Evolutionary conservation across 1,140 invertebrate genomes (phyloP).

Genomic region (Drosophila kikkawai): DNA sequence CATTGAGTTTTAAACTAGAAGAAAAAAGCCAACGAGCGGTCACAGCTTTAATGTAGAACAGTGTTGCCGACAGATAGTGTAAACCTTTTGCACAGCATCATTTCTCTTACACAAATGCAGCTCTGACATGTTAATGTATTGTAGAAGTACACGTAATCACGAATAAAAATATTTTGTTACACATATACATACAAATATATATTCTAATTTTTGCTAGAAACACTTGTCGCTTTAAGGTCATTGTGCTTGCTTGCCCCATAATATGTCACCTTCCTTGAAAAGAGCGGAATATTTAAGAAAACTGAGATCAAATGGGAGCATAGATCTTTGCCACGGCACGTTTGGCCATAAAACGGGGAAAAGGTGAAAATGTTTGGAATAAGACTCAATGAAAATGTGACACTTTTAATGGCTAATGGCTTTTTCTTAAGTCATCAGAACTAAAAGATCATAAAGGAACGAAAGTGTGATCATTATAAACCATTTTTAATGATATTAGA

Average conservation of each 20-base stretch:
- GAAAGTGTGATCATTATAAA: slow-evolving; percentile 1
- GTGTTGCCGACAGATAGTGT: no score
- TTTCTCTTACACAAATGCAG: not conserved
- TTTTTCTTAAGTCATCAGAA: not conserved
- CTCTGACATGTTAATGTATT: not conserved
- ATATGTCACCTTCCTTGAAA: slow-evolving; percentile 1
- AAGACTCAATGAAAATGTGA: slow-evolving; percentile 1
- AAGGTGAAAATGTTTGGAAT: slow-evolving; percentile 30
- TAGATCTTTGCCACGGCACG: slow-evolving; percentile 25
- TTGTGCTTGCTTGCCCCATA: slow-evolving; percentile 10
- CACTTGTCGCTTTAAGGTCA: slow-evolving; percentile 10
- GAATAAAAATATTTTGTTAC: slow-evolving; percentile 17
- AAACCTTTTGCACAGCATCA: no score
- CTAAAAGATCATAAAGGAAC: not conserved
- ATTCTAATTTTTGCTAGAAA: not conserved
- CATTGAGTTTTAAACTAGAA: slow-evolving; percentile 85
- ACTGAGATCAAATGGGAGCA: slow-evolving; percentile 6
- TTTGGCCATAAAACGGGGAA: slow-evolving; percentile 17
- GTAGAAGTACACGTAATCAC: slow-evolving; percentile 1
- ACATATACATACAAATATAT: not conserved
- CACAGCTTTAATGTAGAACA: slow-evolving; percentile 2
- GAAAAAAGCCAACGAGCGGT: not conserved
- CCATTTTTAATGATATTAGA: not conserved
- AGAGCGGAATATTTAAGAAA: slow-evolving; percentile 2
- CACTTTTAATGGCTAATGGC: slow-evolving; percentile 11